Evolutionary conservation across 2,113 vertebrate species (phyloP), one percentile per base, ranked within the genome.

Genomic region (Myotis davidii): DNA sequence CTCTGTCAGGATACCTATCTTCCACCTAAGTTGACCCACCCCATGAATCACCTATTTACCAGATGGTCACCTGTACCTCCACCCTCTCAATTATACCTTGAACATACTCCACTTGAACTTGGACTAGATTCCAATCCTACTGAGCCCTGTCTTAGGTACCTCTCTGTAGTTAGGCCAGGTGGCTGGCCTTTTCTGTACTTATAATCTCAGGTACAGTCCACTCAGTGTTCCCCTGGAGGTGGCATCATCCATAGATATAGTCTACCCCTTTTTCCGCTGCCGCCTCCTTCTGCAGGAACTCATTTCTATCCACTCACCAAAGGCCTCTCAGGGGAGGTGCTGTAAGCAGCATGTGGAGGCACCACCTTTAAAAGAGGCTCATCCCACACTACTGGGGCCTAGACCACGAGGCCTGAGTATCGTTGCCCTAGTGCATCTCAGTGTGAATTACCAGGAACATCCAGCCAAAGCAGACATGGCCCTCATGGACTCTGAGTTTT

Each of bases 211-310:
- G 18, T 18, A 42, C 20, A 5, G 11, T 56, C 17, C 39, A 4
- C 32, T 69, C 64, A 84, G 9, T 21, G 32, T 32, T 65, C 21
- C n/a, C 18, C 54, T 3, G 34, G 7, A 61, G 37, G 13, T 27
- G 29, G 29, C 4, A n/a, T 61, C 8, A 25, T 23, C 3, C 39
- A 18, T 7, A 1, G 16, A n/a, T 0, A 9, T 6, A 5, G 50
- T 42, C 52, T 10, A n/a, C 48, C 27, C 7, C 12, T 52, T 16
- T 2, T 34, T 13, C 59, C 16, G 1, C 59, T 12, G 1, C 39
- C 34, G 16, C 8, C n/a, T 39, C 50, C 14, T 93, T 34, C 50
- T 56, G 16, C 17, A 50, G 48, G 42, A 76, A 1, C 27, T 70
- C 4, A 1, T 61, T 78, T 69, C 56, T 67, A 7, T 72, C 5